Evolutionary conservation across 2,113 vertebrate genomes (phyloP), one percentile per base, ranked within the genome.

Genomic region (Myotis lucifugus): DNA sequence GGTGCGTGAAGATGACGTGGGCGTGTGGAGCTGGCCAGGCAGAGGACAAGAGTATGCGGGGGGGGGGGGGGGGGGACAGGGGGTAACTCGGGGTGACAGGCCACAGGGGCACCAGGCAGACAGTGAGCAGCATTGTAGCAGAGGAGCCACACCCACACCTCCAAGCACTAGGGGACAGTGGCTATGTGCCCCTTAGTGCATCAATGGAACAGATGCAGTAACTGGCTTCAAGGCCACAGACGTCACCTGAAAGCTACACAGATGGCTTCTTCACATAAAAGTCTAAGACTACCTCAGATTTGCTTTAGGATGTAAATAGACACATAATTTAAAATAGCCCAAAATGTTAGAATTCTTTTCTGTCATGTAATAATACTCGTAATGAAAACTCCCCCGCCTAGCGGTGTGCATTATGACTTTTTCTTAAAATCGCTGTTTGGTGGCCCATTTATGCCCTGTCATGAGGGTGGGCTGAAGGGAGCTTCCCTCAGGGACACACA

Each of bases 51-150:
- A 59, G 56, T 11, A 59, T 27, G 23, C 9, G 8, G 2, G 56
- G 56, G 10, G 3, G 56, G 23, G 23, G 54, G 3, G 19, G 19
- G 3, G 56, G n/a, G n/a, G n/a, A n/a, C n/a, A n/a, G n/a, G n/a
- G 56, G 21, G 56, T 23, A 59, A 23, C 10, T 61, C 10, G 4
- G 6, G 27, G 23, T 11, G 11, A 46, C 37, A 7, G 59, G 27
- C 3, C 29, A 4, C n/a, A 0, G 56, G 15, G 72, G 54, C 14
- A 10, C 27, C 13, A 1, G 1, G 27, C 3, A 13, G 15, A 32
- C 66, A 50, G 83, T 9, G 73, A 32, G 18, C 50, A 19, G 29
- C 2, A 40, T 6, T 73, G 37, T 6, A 23, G 70, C 12, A n/a
- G 37, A 40, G 9, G 23, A 73, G 11, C 70, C 70, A 42, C 37